Base-by-base conservation (phyloP, 2,797 vertebrate genomes). In the Spinus pinus region DNA sequence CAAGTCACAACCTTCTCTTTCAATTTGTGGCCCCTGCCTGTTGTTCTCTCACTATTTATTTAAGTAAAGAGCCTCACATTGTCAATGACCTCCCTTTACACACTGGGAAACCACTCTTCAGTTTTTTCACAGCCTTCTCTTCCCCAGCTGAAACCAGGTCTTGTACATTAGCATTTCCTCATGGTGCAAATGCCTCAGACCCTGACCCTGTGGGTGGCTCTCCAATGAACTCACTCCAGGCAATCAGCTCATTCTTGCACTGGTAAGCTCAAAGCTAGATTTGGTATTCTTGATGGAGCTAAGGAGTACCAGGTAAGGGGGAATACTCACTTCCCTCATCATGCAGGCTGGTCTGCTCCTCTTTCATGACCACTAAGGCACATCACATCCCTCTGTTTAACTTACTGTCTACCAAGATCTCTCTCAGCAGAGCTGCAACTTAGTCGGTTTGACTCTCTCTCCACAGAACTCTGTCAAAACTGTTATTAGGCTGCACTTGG, bases 141-240 rank as follows among this genome's bases (percentile, higher is more conserved):
- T 71, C 42, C 51, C 21, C 19, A 39, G 4, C 69, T 47, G 50
- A 74, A 74, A 42, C 1, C 9, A 64, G 12, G 5, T 12, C 10
- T 51, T 56, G 14, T 27, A 6, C 9, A 9, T 49, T 18, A 66
- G 2, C 31, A 46, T 66, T 82, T 88, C 18, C 25, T 79, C 47
- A 31, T 3, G 27, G 25, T 2, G 7, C 14, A 54, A 46, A 30
- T 44, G 9, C 13, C 61, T 7, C 25, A 71, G 20, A 7, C 39
- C 9, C 31, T 47, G 53, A 28, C 5, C 21, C 6, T 20, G 4
- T 17, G n/a, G 0, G 25, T 62, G 20, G 5, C 4, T 46, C 8
- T 54, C n/a, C 15, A 15, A 7, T 4, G 5, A 91, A 15, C 6
- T 70, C 22, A 5, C 0, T 31, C 8, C 30, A n/a, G 25, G 1